Base-by-base conservation (phyloP, 2,888 invertebrate species). In the Tipula confusa region DNA sequence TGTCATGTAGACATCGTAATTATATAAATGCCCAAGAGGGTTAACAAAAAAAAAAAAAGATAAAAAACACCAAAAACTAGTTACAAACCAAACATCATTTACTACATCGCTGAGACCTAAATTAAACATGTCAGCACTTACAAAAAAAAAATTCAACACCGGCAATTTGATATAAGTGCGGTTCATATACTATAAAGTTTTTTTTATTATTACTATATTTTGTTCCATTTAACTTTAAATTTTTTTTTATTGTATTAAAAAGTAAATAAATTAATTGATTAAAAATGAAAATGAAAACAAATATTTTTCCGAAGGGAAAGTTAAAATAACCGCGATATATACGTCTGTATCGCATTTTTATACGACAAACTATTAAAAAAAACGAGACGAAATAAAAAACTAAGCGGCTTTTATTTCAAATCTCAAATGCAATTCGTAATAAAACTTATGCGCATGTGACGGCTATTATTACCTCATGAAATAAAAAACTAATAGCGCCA, bases 241-340 rank as follows among this genome's bases (percentile, higher is more conserved):
- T 9, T 43, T 15, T 43, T 43, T 43, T 15, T 64, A n/a, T n/a
- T n/a, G n/a, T 64, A 43, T 43, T 43, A 15, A 24, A 64, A 64
- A 64, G 64, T 64, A 64, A 64, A 64, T 64, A 64, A 64, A 64
- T 64, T 64, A 64, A 64, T 64, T 64, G 64, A 64, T 64, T 64
- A 64, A 64, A 64, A 64, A 64, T 64, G 64, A 64, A 64, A 64
- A 64, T 64, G 64, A 64, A 64, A 64, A 64, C 24, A 64, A 64
- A 64, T 64, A 64, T 64, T 64, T 64, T 64, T 64, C 64, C 64
- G 64, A 64, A 43, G 64, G 64, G 64, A 64, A 64, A 64, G 64
- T 64, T 64, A 13, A 24, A 64, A 64, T 64, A 64, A 5, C 43
- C 43, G 15, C 43, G 43, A 43, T 43, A n/a, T 33, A 33, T 33